Percentiles rank a stretch among this genome's conserved stretches.
phyloP scores from a whole-genome alignment of 2,888 invertebrate species.

The Stenoptilia bipunctidactyla region DNA sequence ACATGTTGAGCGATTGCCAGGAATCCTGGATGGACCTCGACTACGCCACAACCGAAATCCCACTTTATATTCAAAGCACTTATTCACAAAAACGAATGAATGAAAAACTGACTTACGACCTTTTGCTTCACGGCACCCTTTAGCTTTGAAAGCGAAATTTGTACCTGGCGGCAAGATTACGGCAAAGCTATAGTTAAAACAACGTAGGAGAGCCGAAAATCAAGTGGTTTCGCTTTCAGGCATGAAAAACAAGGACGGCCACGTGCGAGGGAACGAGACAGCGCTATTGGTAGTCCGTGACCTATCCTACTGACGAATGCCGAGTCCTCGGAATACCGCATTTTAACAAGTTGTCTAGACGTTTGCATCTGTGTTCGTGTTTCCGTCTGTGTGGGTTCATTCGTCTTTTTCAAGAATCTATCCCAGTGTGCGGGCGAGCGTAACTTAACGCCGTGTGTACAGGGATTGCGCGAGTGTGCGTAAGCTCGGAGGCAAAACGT shows the following conservation, averaged over 20 bases:
- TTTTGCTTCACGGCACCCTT: constrained; percentile 20
- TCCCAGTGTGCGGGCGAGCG: neutral
- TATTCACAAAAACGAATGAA: constrained; percentile 17
- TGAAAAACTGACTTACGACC: constrained; percentile 23
- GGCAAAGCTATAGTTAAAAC: neutral
- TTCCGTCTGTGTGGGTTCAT: constrained; percentile 6
- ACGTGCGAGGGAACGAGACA: constrained; percentile 33
- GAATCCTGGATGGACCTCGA: constrained; percentile 40
- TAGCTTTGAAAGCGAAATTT: constrained; percentile 66
- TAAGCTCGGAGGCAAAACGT: neutral
- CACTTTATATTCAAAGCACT: rapidly evolving
- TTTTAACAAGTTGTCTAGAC: constrained; percentile 67
- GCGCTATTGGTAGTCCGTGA: constrained; percentile 55
- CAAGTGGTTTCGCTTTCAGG: constrained; percentile 10
- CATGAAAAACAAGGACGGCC: constrained; percentile 25
- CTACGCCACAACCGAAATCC: neutral
- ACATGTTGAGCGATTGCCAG: constrained; percentile 17
- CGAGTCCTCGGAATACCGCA: constrained; percentile 64
- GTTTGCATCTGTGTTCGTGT: constrained; percentile 29
- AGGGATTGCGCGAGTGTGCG: neutral
- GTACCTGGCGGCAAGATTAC: constrained; percentile 33
- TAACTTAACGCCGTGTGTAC: neutral
- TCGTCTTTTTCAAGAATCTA: neutral
- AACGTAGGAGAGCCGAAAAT: constrained; percentile 25
- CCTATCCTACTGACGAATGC: constrained; percentile 71